Base-by-base conservation (phyloP, 2,888 invertebrate genomes). In the Melieria omissa region DNA sequence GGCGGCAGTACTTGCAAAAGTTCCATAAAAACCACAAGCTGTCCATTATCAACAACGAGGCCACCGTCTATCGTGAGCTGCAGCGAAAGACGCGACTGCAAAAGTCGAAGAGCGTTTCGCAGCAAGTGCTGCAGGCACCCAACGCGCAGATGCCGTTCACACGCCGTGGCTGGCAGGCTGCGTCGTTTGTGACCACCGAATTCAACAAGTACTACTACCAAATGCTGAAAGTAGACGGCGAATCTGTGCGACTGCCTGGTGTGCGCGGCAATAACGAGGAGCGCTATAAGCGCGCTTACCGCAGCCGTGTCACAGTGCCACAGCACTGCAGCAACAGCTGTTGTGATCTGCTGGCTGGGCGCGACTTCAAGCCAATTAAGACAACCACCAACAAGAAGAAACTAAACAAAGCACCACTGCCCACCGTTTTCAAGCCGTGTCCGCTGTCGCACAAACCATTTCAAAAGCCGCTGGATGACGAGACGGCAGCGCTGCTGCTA, bases 1-100 rank as follows among this genome's bases (percentile, higher is more conserved):
- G 89, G 70, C 83, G 89, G 8, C 81, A 82, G 65, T 84, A 89
- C 72, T 76, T 89, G 54, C 87, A 88, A 75, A 79, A 78, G 54
- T 83, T 78, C 41, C 83, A 78, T 0, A 83, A 81, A 72, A 85
- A 82, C 70, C 78, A 82, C n/a, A 86, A 85, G 62, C 82, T 85
- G 75, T 80, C 83, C 8, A 84, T 88, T 16, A 86, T 87, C 44
- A 88, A 88, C 74, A 88, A 87, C 70, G 86, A 87, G 72, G 84
- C 84, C 1, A 85, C 83, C 5, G 81, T 88, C 29, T 86, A 81
- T 69, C 78, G 83, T 14, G 87, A 86, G 71, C 66, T 87, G 62
- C 85, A 84, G 65, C 84, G 84, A 16, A 84, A 86, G 64, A 76
- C 78, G 16, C 83, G 84, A 4, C 80, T 80, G 47, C 82, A 81